Evolutionary conservation across 2,797 vertebrate genomes (phyloP).

Genomic region (Takifugu rubripes): DNA sequence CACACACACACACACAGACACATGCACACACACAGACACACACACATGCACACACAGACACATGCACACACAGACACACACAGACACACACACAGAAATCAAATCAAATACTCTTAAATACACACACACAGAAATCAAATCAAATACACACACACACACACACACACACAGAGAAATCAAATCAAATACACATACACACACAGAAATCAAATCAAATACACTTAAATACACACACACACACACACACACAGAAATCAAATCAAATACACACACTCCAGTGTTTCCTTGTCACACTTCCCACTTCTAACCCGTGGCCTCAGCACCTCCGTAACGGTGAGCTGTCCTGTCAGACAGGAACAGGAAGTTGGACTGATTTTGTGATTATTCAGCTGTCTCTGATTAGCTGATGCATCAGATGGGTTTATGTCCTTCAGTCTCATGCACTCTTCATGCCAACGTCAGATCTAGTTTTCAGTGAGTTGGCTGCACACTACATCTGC

Average conservation of each 20-base stretch:
- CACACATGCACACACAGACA: too few species aligned
- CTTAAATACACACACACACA: conserved; percentile 1
- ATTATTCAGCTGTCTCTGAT: background rate
- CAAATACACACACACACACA: conserved; percentile 36
- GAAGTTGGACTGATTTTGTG: background rate
- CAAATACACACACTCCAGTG: conserved; percentile 21
- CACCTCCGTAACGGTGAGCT: too few species aligned
- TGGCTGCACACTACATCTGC: too few species aligned
- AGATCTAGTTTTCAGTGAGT: background rate
- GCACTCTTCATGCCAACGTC: too few species aligned
- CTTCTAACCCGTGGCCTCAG: conserved; percentile 10
- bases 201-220: background rate
- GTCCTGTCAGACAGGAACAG: background rate
- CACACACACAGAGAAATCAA: conserved; percentile 5
- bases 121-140: too few species aligned
- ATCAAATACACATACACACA: background rate
- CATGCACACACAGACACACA: too few species aligned
- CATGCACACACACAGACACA: too few species aligned
- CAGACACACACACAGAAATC: too few species aligned
- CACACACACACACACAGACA: too few species aligned
- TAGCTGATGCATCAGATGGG: too few species aligned
- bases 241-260: background rate
- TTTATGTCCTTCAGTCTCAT: too few species aligned
- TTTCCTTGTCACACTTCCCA: conserved; percentile 43
- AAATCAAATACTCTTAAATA: too few species aligned